A percentile compares a stretch with the other conserved stretches of the same genome.
These are phyloP conservation scores for Drosophila diplacantha DNA, from an alignment of 2,888 invertebrate genomes.

Conservation along the genomic window DNA sequence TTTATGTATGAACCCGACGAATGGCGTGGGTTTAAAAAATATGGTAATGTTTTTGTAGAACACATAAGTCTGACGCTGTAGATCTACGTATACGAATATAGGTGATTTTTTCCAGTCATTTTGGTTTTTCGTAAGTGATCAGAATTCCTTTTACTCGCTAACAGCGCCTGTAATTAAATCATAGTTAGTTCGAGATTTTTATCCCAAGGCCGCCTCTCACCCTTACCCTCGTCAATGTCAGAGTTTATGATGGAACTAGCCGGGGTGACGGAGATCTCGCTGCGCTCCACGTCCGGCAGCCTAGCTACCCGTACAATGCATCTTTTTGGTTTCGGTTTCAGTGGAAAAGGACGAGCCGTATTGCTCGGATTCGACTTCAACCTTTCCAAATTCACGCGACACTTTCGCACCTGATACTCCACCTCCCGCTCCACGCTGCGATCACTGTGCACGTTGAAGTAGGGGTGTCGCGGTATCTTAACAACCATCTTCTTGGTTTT, in stretches of 20 bases:
- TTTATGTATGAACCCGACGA: background rate
- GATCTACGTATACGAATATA: background rate
- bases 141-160: constrained; percentile 10
- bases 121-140: background rate
- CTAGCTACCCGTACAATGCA: constrained; percentile 69
- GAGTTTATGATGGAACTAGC: constrained; percentile 61
- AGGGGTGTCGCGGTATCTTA: constrained; percentile 62
- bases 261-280: constrained; percentile 64
- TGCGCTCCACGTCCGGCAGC: constrained; percentile 57
- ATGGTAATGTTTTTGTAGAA: constrained; percentile 3
- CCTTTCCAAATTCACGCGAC: constrained; percentile 64
- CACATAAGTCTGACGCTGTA: background rate
- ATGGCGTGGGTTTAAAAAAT: background rate
- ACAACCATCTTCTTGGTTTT: constrained; percentile 61
- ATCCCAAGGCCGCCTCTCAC: background rate
- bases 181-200: background rate
- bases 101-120: constrained; percentile 1
- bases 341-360: constrained; percentile 22
- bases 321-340: constrained; percentile 49
- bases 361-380: constrained; percentile 27
- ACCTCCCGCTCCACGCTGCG: constrained; percentile 38
- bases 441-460: constrained; percentile 41
- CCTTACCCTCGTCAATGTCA: constrained; percentile 45
- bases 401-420: constrained; percentile 60
- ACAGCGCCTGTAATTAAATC: constrained; percentile 8